A percentile compares a stretch with the other conserved stretches of the same genome.
Conservation (phyloP, 2,113 vertebrate genomes). For the Lophius piscatorius region DNA sequence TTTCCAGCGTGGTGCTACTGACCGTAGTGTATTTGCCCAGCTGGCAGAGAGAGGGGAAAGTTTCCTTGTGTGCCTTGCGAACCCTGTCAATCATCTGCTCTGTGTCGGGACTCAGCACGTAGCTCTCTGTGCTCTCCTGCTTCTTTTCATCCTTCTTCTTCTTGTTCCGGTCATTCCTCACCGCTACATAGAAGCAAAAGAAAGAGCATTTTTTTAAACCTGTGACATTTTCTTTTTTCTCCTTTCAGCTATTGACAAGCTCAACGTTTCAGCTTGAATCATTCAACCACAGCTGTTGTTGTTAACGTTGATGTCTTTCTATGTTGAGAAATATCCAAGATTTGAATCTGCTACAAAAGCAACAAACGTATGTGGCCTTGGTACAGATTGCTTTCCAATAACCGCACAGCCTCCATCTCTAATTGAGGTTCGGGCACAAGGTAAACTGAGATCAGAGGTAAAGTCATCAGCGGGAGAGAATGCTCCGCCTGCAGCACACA, state of each 20-base stretch:
- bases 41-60: constrained; percentile 97
- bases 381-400: background rate
- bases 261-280: background rate
- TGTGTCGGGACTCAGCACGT: constrained; percentile 90
- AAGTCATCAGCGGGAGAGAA: constrained; percentile 31
- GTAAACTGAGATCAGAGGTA: constrained; percentile 31
- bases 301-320: background rate
- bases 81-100: constrained; percentile 97
- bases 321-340: background rate
- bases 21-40: constrained; percentile 99
- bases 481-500: constrained; percentile 29
- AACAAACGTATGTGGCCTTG: background rate
- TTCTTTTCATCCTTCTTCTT: constrained; percentile 97
- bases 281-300: background rate
- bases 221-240: background rate
- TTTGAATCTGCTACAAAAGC: background rate
- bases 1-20: constrained; percentile 40
- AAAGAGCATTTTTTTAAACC: background rate
- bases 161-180: constrained; percentile 97
- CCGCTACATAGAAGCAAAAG: constrained; percentile 79
- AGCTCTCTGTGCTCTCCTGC: constrained; percentile 91
- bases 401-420: background rate
- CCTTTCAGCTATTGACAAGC: background rate
- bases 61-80: constrained; percentile 96
- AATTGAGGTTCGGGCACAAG: constrained; percentile 1